A percentile compares a stretch with the other conserved stretches of the same genome.
Evolutionary conservation across 2,113 vertebrate species (phyloP).

Genomic region (Periophthalmodon schlosseri): DNA sequence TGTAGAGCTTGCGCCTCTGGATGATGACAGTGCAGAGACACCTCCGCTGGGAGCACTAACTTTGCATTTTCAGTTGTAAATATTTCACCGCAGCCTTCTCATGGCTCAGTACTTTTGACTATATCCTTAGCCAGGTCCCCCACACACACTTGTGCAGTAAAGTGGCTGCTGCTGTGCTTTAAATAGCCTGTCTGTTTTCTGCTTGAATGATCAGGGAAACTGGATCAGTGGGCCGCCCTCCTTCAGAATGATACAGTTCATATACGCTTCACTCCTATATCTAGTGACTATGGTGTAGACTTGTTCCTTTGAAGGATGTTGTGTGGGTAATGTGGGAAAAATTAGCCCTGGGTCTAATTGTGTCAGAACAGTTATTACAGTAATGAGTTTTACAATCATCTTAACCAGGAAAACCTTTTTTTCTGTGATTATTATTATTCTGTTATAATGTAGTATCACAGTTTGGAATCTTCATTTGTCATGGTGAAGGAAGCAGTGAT

Average conservation of each 20-base stretch:
- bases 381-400: not conserved
- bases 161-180: conserved; percentile 22
- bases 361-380: conserved; percentile 12
- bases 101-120: conserved; percentile 19
- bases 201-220: conserved; percentile 50
- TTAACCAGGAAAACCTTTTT: too few relatives aligned
- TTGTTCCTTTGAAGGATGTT: conserved; percentile 7
- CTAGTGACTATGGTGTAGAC: conserved; percentile 31
- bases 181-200: conserved; percentile 57
- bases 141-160: not conserved
- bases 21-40: conserved; percentile 25
- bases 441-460: too few relatives aligned
- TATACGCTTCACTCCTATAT: conserved; percentile 45
- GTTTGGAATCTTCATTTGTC: too few relatives aligned
- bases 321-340: conserved; percentile 17
- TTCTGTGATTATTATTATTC: not conserved
- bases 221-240: conserved; percentile 55
- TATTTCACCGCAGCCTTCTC: conserved; percentile 29
- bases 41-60: conserved; percentile 16
- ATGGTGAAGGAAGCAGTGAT: not conserved
- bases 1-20: not conserved
- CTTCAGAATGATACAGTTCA: conserved; percentile 41
- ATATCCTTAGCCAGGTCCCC: conserved; percentile 31
- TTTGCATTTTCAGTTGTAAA: conserved; percentile 41
- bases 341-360: conserved; percentile 11